Evolutionary conservation across 2,888 invertebrate genomes (phyloP).

Genomic region (Papilio gigon): DNA sequence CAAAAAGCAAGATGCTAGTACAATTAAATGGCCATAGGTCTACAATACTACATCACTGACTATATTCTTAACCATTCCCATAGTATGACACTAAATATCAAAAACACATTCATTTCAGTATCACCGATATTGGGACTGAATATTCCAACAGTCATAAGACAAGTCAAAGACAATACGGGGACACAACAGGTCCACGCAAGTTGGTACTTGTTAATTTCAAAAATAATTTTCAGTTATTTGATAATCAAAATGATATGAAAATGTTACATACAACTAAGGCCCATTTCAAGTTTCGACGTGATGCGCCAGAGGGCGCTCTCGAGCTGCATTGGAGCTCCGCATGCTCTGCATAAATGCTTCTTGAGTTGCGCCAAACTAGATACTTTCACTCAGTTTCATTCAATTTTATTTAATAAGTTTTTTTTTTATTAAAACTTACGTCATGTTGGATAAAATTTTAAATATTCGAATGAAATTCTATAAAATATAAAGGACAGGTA

Average conservation of each 20-base stretch:
- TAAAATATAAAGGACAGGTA: too few relatives aligned
- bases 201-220: neutral
- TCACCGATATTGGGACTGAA: too few relatives aligned
- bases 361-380: constrained; percentile 12
- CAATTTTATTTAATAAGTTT: constrained; percentile 16
- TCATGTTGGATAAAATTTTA: neutral
- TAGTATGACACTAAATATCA: too few relatives aligned
- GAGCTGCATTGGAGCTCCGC: constrained; percentile 25
- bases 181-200: too few relatives aligned
- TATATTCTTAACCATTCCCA: too few relatives aligned
- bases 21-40: too few relatives aligned
- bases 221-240: neutral
- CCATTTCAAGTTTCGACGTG: constrained; percentile 11
- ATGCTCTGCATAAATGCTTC: constrained; percentile 26
- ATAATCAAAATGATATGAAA: neutral
- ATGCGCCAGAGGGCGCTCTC: constrained; percentile 18
- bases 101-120: too few relatives aligned
- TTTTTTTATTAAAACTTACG: neutral
- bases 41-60: too few relatives aligned
- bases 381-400: constrained; percentile 4
- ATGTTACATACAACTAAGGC: neutral
- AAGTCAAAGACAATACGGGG: too few relatives aligned
- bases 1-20: too few relatives aligned
- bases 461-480: neutral
- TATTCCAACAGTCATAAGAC: too few relatives aligned